Base-by-base conservation (phyloP, 53 echinoderm and acorn worm species). In the Antedon mediterranea region DNA sequence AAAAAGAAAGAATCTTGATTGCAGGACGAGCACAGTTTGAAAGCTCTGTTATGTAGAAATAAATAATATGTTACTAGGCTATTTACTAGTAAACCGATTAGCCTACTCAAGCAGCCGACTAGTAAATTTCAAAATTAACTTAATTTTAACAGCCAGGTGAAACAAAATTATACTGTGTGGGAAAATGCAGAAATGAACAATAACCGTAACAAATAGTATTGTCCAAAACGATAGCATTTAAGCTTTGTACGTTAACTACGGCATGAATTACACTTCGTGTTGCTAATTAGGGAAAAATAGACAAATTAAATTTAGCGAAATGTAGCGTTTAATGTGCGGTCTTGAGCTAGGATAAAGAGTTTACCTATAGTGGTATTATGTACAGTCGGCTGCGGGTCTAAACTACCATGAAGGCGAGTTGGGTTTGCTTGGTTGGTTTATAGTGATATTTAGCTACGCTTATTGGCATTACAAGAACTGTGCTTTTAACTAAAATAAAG, bases 251-350 rank as follows among this genome's bases (percentile, higher is more conserved):
- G 23, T 26, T 2, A 18, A 57, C 9, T 26, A 57, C 57, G 23
- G 57, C 7, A 57, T 57, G 14, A 57, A 57, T 15, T 57, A 57
- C 57, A 57, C 9, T 57, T 57, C 57, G 57, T 57, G 57, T 57
- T 57, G 23, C 57, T 57, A 57, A 57, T 57, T 57, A 57, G 57
- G 9, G 57, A 18, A 57, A 57, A 57, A 57, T 57, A 18, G 57
- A 57, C 57, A 57, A 57, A 57, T 57, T 57, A 57, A 57, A 57
- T 57, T 57, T 57, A 57, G 57, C 57, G 57, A 57, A 57, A 57
- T 57, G 57, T 57, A 57, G 57, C 57, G 57, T 13, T 15, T 11
- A 57, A 57, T 57, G 57, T 23, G 57, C 23, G 57, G 57, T 57
- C 13, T 57, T 57, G 57, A 57, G 57, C 57, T 57, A 57, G 57